Percentiles rank a stretch among this genome's conserved stretches.
These are phyloP conservation scores for Kryphioiulus occultus DNA, from an alignment of 2,888 invertebrate species.

Conservation along the genomic window DNA sequence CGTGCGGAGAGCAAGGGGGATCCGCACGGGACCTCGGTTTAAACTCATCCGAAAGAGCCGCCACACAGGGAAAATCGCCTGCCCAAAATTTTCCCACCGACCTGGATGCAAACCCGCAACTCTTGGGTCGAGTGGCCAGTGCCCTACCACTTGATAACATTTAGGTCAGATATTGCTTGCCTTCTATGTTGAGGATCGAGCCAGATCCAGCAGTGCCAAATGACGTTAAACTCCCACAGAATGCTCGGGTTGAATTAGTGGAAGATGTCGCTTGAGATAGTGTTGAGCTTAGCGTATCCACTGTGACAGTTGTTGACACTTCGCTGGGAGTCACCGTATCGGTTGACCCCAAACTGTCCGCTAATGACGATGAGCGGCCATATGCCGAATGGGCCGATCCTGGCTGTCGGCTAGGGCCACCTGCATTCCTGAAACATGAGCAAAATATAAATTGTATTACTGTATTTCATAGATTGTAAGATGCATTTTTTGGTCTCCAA, in stretches of 20 bases:
- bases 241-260: constrained; percentile 65
- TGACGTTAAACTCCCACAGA: constrained; percentile 68
- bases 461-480: too few species aligned
- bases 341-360: constrained; percentile 65
- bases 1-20: too few species aligned
- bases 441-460: neutral
- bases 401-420: neutral
- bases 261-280: constrained; percentile 64
- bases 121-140: too few species aligned
- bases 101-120: too few species aligned
- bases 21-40: too few species aligned
- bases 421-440: neutral
- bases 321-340: constrained; percentile 68
- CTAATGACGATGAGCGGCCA: constrained; percentile 56
- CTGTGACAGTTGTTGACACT: constrained; percentile 67
- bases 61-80: too few species aligned
- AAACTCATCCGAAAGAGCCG: too few species aligned
- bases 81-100: too few species aligned
- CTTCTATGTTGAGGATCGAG: constrained; percentile 67
- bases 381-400: constrained; percentile 43
- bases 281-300: constrained; percentile 67
- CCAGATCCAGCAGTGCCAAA: constrained; percentile 63
- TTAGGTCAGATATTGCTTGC: constrained; percentile 60
- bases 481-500: too few species aligned
- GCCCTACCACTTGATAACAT: too few species aligned